Percentiles rank a stretch among this genome's conserved stretches.
These are phyloP conservation scores for Strongylocentrotus purpuratus DNA, from an alignment of 35 echinoderm and acorn worm species.

Conservation along the genomic window DNA sequence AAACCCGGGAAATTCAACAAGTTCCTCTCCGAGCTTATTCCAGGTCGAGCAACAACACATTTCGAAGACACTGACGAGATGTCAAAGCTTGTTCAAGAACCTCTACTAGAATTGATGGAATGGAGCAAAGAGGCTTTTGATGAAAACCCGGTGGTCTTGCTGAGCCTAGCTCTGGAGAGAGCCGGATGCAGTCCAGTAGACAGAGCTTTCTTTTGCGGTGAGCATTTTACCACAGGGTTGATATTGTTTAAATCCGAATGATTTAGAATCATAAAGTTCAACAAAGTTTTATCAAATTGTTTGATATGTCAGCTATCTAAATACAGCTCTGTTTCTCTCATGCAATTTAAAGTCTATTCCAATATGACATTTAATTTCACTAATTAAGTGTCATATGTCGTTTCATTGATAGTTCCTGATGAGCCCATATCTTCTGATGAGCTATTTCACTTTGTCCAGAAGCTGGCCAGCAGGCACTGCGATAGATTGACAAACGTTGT, in stretches of 20 bases:
- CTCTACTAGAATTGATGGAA: not conserved
- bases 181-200: not conserved
- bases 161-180: not conserved
- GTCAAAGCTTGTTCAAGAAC: not conserved
- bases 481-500: not conserved
- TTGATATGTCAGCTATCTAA: no score
- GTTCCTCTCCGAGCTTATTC: not conserved
- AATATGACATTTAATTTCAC: not conserved
- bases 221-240: not conserved
- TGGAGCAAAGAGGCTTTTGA: not conserved
- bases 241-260: no score
- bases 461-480: not conserved
- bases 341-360: no score
- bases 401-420: not conserved
- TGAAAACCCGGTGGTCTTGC: not conserved
- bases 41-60: not conserved
- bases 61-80: not conserved
- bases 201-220: not conserved
- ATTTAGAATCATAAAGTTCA: no score
- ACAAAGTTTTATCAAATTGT: no score
- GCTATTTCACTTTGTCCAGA: not conserved
- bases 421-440: not conserved
- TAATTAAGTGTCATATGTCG: not conserved
- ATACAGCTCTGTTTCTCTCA: no score
- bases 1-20: not conserved